Base-by-base conservation (phyloP, 2,888 invertebrate genomes). In the Tromatobia lineatoria region DNA sequence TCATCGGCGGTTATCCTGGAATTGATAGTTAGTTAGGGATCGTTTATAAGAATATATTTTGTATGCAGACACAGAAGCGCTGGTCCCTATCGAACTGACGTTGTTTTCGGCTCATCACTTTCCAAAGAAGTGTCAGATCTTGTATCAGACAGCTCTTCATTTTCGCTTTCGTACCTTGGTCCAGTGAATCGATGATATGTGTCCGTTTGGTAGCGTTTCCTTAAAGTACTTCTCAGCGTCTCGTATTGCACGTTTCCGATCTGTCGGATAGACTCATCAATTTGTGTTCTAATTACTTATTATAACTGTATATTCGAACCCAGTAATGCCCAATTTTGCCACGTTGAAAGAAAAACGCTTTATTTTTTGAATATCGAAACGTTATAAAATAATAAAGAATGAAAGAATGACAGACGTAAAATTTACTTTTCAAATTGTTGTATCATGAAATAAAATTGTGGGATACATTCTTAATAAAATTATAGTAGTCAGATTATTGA, bases 181-280 rank as follows among this genome's bases (percentile, higher is more conserved):
- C 80, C 82, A 0, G 25, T 61, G 25, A 20, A 6, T 13, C 74
- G 45, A 11, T 10, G 0, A 29, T 8, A 18, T 8, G 10, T 29
- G 15, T 20, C n/a, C 42, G 23, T 20, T 29, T 25, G 3, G 64
- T 50, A 57, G 52, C 81, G 84, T 15, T 79, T 8, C n/a, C 95
- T 94, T 81, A 86, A 88, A 88, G 29, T 59, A n/a, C 73, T 42
- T 79, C 85, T 84, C 80, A 89, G 52, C 67, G 47, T 69, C 75
- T 87, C 81, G 71, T 89, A 91, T n/a, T 20, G 15, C 15, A 20
- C 20, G n/a, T 54, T 50, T 54, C 83, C 80, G 42, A 88, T 85
- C 90, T 91, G 80, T 80, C 64, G 77, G 88, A 84, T 59, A 64
- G 76, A 81, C n/a, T 47, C 18, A 23, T 83, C 11, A 13, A 80